phyloP scores from a whole-genome alignment of 2,113 vertebrate species.

The Merops nubicus region DNA sequence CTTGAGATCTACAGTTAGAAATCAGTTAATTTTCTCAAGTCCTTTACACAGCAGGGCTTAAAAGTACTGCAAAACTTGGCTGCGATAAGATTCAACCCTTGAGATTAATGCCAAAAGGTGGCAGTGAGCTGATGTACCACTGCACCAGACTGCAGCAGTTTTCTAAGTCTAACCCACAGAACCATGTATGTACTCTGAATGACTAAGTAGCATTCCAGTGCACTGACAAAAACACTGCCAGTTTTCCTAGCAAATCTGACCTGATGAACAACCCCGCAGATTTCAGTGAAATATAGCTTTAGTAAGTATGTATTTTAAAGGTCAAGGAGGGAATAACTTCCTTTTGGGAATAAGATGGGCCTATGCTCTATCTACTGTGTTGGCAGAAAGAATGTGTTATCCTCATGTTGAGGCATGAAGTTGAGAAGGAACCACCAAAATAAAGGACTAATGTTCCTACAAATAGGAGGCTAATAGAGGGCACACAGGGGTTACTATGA shows the following conservation, averaged over 20 bases:
- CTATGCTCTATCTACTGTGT: not conserved
- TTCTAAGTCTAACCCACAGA: slow-evolving; percentile 2
- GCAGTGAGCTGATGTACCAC: slow-evolving; percentile 33
- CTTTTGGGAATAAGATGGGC: not conserved
- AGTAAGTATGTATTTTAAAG: not conserved
- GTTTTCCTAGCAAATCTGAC: not conserved
- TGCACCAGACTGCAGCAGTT: slow-evolving; percentile 62
- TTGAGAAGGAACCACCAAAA: not conserved
- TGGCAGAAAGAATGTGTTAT: not conserved
- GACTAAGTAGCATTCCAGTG: not conserved
- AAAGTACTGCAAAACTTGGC: slow-evolving; percentile 8
- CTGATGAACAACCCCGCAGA: not conserved
- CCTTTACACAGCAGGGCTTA: not conserved
- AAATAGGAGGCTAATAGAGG: not conserved
- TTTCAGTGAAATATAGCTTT: not conserved
- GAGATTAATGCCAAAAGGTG: slow-evolving; percentile 44
- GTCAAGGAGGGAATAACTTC: not conserved
- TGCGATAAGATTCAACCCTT: not conserved
- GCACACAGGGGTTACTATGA: not conserved
- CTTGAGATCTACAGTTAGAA: slow-evolving; percentile 5
- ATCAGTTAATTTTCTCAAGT: not conserved
- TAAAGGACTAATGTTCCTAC: not conserved
- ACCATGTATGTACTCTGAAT: not conserved
- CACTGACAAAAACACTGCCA: not conserved
- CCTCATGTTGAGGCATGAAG: not conserved